A percentile compares a stretch with the other conserved stretches of the same genome.
Evolutionary conservation across 1,140 invertebrate species (phyloP).

Genomic region (Zaprionus davidi): DNA sequence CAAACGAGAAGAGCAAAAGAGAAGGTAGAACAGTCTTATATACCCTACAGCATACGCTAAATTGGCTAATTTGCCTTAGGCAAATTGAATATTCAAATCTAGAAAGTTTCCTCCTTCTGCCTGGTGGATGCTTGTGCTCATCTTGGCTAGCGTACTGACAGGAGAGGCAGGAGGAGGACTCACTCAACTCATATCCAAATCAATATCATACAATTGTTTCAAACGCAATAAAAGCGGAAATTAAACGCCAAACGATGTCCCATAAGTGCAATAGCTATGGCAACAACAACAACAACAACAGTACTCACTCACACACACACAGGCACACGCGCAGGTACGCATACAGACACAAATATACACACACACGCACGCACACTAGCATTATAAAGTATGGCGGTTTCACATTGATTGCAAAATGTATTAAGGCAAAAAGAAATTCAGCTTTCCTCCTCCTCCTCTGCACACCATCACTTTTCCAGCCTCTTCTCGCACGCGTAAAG

Average conservation of each 20-base stretch:
- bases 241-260: slow-evolving; percentile 63
- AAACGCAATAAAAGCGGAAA: slow-evolving; percentile 58
- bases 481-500: slow-evolving; percentile 22
- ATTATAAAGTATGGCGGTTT: slow-evolving; percentile 48
- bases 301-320: neutral
- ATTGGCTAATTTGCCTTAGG: neutral
- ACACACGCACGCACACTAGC: slow-evolving; percentile 23
- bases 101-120: neutral
- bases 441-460: slow-evolving; percentile 15
- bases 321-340: slow-evolving; percentile 5
- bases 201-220: slow-evolving; percentile 66
- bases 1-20: neutral
- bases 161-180: neutral
- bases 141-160: neutral
- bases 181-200: slow-evolving; percentile 25
- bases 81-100: neutral
- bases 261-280: slow-evolving; percentile 59
- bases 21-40: neutral
- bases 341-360: neutral
- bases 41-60: neutral
- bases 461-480: neutral
- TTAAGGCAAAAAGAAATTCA: slow-evolving; percentile 50
- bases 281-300: slow-evolving; percentile 23
- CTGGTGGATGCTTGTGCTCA: neutral
- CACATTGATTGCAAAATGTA: slow-evolving; percentile 61